These are phyloP conservation scores for Pteruthius melanotis DNA, from an alignment of 2,113 vertebrate genomes.

Conservation along the genomic window DNA sequence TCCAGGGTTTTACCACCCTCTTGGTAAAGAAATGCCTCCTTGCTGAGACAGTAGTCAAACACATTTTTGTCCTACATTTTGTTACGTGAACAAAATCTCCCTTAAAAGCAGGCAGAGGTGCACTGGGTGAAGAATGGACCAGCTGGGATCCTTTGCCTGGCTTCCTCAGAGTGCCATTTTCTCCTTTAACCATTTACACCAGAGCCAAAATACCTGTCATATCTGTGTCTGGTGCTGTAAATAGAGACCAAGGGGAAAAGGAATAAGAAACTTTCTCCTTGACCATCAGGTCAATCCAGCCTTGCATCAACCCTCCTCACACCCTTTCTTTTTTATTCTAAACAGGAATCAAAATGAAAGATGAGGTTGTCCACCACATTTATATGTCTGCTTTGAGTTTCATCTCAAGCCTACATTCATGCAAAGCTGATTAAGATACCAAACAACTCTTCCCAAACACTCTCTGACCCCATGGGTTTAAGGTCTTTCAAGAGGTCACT, in stretches of 20 bases:
- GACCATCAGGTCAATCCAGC: neutral
- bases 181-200: neutral
- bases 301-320: neutral
- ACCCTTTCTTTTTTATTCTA: neutral
- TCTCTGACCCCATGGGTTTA: neutral
- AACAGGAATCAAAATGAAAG: neutral
- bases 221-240: neutral
- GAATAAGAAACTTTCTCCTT: neutral
- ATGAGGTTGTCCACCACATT: neutral
- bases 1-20: neutral
- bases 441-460: neutral
- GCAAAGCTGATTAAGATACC: neutral
- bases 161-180: neutral
- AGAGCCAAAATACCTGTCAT: neutral
- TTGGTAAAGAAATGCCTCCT: neutral
- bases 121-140: neutral
- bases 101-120: rapidly evolving
- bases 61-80: neutral
- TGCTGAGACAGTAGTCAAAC: neutral
- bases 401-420: neutral
- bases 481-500: neutral
- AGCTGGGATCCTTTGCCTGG: neutral
- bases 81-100: neutral
- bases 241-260: neutral
- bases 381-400: neutral